Percentiles rank a stretch among this genome's conserved stretches.
Evolutionary conservation across 2,113 vertebrate species (phyloP).

Genomic region (Trematocara marginatum): DNA sequence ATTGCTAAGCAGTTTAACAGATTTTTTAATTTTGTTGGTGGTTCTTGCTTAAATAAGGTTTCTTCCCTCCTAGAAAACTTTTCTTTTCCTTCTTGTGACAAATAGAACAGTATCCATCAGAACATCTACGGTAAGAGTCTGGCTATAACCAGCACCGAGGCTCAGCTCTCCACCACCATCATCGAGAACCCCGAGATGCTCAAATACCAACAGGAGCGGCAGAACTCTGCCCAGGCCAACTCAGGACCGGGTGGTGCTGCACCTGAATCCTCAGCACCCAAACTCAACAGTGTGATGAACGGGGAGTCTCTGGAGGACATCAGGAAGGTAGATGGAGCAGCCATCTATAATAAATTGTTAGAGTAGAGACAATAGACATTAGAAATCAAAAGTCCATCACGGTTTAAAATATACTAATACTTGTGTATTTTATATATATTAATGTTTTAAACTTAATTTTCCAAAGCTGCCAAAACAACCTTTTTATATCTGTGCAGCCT

Average conservation of each 20-base stretch:
- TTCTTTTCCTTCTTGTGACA: not conserved
- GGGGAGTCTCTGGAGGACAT: conserved; percentile 97
- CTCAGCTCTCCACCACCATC: conserved; percentile 91
- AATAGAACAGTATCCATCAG: conserved; percentile 92
- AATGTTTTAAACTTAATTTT: not conserved
- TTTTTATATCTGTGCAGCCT: not conserved
- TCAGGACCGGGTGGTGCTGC: not conserved
- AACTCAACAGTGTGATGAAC: conserved; percentile 90
- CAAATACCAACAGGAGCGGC: conserved; percentile 86
- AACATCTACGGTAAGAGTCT: conserved; percentile 97
- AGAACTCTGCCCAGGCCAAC: conserved; percentile 72
- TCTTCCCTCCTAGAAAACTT: not conserved
- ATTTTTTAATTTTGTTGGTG: not conserved
- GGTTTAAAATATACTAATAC: not conserved
- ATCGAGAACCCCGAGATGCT: conserved; percentile 99
- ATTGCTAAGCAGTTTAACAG: not conserved
- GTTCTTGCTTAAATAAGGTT: not conserved
- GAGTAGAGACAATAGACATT: not conserved
- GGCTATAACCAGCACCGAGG: conserved; percentile 87
- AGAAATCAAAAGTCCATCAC: not conserved
- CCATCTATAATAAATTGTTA: not conserved
- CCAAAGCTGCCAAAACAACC: not conserved
- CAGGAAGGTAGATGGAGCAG: conserved; percentile 78
- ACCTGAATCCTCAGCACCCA: conserved; percentile 71
- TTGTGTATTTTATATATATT: accelerated